These are phyloP conservation scores for Rhabdophis nuchalis DNA, from an alignment of 2,797 vertebrate species.

Conservation along the genomic window DNA sequence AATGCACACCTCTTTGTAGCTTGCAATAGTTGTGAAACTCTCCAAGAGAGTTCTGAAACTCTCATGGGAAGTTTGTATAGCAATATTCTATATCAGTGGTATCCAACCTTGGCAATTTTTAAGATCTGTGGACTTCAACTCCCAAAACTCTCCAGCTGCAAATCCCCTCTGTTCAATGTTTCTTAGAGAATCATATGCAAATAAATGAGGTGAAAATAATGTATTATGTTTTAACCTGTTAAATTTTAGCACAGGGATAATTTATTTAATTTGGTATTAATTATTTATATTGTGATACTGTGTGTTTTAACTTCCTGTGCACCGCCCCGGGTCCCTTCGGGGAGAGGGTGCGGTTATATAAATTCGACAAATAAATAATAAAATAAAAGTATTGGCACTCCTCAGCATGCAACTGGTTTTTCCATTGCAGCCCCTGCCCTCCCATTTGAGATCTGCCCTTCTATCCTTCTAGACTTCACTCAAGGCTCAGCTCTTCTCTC, in stretches of 20 bases:
- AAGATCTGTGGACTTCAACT: neutral
- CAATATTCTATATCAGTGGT: neutral
- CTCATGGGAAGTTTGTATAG: neutral
- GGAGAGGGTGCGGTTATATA: no score
- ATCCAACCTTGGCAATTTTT: neutral
- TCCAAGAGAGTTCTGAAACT: neutral
- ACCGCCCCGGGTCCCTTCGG: no score
- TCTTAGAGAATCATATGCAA: neutral
- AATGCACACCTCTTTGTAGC: neutral
- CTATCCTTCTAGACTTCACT: neutral
- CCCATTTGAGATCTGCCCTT: neutral
- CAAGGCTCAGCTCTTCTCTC: neutral
- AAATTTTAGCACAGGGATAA: no score
- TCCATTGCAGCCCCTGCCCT: neutral
- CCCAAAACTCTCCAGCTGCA: neutral
- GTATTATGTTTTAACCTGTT: no score
- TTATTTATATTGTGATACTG: no score
- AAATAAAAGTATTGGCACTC: no score
- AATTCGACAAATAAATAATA: no score
- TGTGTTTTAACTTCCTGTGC: no score
- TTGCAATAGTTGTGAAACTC: neutral
- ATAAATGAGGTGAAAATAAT: neutral
- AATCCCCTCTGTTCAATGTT: neutral
- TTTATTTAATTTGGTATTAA: no score
- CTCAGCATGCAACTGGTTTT: neutral